phyloP scores from a whole-genome alignment of 2,113 vertebrate species.

The Cyprinodon tularosa region DNA sequence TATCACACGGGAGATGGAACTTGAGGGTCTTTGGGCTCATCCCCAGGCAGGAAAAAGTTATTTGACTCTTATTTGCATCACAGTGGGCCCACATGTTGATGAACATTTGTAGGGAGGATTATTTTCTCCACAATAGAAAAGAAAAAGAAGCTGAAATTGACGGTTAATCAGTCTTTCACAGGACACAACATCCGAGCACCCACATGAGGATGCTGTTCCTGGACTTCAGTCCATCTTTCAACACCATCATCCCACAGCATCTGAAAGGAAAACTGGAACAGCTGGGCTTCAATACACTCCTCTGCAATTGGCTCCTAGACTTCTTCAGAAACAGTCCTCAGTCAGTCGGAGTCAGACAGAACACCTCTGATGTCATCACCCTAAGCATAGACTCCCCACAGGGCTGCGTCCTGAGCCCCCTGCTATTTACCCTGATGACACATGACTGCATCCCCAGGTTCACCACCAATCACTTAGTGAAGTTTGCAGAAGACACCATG shows the following conservation, averaged over 20 bases:
- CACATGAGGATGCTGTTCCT: too few species aligned
- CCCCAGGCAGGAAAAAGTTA: constrained; percentile 29
- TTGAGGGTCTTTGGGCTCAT: constrained; percentile 28
- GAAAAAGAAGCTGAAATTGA: constrained; percentile 18
- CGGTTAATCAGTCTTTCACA: constrained; percentile 13
- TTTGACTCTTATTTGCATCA: constrained; percentile 48
- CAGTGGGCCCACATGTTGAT: constrained; percentile 17
- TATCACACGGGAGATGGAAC: constrained; percentile 41
- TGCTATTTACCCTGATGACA: too few species aligned
- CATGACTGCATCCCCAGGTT: too few species aligned
- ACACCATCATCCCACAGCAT: not conserved
- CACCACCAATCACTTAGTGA: too few species aligned
- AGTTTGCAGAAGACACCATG: too few species aligned
- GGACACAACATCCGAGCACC: not conserved
- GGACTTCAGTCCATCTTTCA: constrained; percentile 34
- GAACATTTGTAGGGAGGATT: not conserved
- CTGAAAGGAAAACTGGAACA: constrained; percentile 13
- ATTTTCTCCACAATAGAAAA: constrained; percentile 21
- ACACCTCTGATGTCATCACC: too few species aligned
- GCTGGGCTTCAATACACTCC: constrained; percentile 6
- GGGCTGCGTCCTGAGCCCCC: too few species aligned
- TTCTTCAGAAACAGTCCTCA: too few species aligned
- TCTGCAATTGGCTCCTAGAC: too few species aligned
- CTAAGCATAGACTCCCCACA: too few species aligned
- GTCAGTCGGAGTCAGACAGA: too few species aligned